phyloP scores from a whole-genome alignment of 2,797 vertebrate species.

The Tolypeutes matacus region DNA sequence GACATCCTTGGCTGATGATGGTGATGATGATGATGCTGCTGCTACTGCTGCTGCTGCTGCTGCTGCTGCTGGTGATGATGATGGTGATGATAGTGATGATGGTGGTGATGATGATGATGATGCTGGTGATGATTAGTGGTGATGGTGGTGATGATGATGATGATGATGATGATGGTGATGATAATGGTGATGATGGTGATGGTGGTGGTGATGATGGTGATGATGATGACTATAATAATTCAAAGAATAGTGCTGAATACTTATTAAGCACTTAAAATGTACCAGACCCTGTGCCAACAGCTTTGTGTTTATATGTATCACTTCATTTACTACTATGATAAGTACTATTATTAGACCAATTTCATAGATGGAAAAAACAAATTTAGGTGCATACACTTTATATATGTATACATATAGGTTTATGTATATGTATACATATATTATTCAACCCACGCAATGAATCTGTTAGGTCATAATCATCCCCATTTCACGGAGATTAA shows the following conservation, averaged over 20 bases:
- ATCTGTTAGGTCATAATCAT: neutral
- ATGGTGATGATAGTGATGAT: too few species aligned
- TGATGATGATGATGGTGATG: too few species aligned
- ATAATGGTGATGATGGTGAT: too few species aligned
- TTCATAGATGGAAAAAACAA: neutral
- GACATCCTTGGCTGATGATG: neutral
- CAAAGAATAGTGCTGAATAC: neutral
- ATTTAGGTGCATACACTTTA: neutral
- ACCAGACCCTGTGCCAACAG: neutral
- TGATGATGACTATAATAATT: neutral
- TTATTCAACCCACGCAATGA: neutral
- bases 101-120: too few species aligned
- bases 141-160: too few species aligned
- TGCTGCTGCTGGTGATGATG: too few species aligned
- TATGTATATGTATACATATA: too few species aligned
- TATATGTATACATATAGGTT: too few species aligned
- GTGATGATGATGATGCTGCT: too few species aligned
- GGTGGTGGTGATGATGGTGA: fast-evolving
- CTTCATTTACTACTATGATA: neutral
- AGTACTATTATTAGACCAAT: too few species aligned
- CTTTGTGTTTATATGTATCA: neutral
- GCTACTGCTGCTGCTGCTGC: too few species aligned
- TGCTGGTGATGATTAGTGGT: too few species aligned
- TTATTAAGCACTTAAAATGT: neutral
- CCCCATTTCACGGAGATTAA: neutral